phyloP scores from a whole-genome alignment of 2,797 vertebrate species.

The Enteromius treurensis region DNA sequence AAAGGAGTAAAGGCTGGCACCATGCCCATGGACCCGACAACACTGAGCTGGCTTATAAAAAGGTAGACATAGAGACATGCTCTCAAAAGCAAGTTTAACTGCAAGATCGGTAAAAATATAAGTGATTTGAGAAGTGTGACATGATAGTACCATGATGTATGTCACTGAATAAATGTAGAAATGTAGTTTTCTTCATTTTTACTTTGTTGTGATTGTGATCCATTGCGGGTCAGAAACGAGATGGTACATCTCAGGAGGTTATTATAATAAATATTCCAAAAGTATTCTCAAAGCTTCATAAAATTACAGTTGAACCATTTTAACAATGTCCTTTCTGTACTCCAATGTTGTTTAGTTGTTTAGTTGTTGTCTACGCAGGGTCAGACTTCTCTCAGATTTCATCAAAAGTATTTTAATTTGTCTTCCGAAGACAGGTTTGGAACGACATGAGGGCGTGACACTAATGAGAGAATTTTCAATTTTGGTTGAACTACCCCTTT shows the following conservation, averaged over 20 bases:
- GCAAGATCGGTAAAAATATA: background rate
- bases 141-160: too few relatives aligned
- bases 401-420: background rate
- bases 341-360: background rate
- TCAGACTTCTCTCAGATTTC: background rate
- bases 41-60: constrained; percentile 84
- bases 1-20: constrained; percentile 85
- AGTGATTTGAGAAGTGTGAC: background rate
- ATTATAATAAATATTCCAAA: too few relatives aligned
- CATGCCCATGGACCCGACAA: constrained; percentile 72
- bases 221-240: too few relatives aligned
- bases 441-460: background rate
- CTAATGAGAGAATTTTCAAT: background rate
- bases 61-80: constrained; percentile 70
- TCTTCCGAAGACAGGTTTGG: background rate
- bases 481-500: background rate
- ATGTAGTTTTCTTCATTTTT: background rate
- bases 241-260: too few relatives aligned
- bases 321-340: background rate
- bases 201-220: too few relatives aligned
- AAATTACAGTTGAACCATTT: background rate
- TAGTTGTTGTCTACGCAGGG: background rate
- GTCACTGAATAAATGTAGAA: background rate
- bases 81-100: background rate
- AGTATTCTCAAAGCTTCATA: background rate